phyloP scores from a whole-genome alignment of 2,888 invertebrate species.

The Beris morrisii region DNA sequence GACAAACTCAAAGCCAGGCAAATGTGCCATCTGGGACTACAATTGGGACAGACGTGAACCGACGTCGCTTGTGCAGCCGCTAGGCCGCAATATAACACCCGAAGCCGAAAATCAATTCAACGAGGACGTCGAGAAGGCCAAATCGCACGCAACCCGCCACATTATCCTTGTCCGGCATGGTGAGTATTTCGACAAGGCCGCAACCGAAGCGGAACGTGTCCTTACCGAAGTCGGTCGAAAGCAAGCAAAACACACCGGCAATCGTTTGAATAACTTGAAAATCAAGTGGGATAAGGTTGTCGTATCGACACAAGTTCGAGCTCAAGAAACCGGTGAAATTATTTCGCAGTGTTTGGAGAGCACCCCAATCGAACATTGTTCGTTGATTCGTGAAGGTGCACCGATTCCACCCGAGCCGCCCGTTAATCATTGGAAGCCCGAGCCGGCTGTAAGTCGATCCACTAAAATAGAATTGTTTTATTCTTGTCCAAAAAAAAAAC shows the following conservation, averaged over 20 bases:
- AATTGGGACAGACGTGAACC: slow-evolving; percentile 92
- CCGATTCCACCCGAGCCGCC: slow-evolving; percentile 95
- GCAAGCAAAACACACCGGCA: slow-evolving; percentile 86
- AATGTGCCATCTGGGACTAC: slow-evolving; percentile 72
- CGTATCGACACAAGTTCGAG: slow-evolving; percentile 90
- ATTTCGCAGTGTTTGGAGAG: slow-evolving; percentile 72
- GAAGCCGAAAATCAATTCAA: slow-evolving; percentile 71
- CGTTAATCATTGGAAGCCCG: slow-evolving; percentile 83
- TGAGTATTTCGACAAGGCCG: slow-evolving; percentile 81
- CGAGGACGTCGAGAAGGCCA: slow-evolving; percentile 65
- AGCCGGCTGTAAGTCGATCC: slow-evolving; percentile 64
- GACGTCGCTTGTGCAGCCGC: slow-evolving; percentile 67
- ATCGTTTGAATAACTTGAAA: slow-evolving; percentile 73
- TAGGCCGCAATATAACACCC: slow-evolving; percentile 50
- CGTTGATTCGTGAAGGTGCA: slow-evolving; percentile 87
- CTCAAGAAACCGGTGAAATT: slow-evolving; percentile 86
- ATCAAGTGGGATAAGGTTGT: slow-evolving; percentile 79
- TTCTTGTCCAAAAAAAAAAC: slow-evolving; percentile 16
- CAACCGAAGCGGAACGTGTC: slow-evolving; percentile 69
- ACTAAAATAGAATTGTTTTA: slow-evolving; percentile 8
- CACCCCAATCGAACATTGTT: slow-evolving; percentile 66
- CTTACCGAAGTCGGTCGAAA: slow-evolving; percentile 79
- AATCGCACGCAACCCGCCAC: slow-evolving; percentile 66
- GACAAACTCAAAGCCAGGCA: slow-evolving; percentile 54
- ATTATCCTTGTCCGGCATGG: slow-evolving; percentile 92